phyloP scores from a whole-genome alignment of 2,888 invertebrate genomes.

The Boloria selene region DNA sequence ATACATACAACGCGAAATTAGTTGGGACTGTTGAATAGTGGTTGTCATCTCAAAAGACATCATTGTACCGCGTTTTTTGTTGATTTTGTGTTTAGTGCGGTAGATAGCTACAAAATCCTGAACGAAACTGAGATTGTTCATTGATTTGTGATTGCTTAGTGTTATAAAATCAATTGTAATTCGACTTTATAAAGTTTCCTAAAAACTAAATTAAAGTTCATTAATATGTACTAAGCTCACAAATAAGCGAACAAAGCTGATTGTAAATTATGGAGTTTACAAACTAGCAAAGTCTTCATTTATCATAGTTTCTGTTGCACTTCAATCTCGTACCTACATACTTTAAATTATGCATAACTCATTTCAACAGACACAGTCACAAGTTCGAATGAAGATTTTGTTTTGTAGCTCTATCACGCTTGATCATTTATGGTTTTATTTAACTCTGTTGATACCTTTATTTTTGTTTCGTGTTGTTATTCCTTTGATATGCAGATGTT shows the following conservation, averaged over 20 bases:
- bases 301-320: constrained; percentile 36
- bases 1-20: constrained; percentile 14
- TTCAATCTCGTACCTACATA: constrained; percentile 19
- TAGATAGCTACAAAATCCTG: constrained; percentile 63
- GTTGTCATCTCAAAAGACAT: constrained; percentile 28
- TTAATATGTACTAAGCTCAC: constrained; percentile 46
- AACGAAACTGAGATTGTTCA: constrained; percentile 77
- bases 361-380: constrained; percentile 8
- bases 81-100: constrained; percentile 47
- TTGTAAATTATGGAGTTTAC: constrained; percentile 68
- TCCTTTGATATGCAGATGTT: constrained; percentile 69
- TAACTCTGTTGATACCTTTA: constrained; percentile 71
- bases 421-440: constrained; percentile 73
- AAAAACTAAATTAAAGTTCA: background rate
- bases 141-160: constrained; percentile 60
- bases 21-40: constrained; percentile 23
- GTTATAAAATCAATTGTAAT: constrained; percentile 6
- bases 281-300: constrained; percentile 61
- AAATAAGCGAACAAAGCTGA: constrained; percentile 63
- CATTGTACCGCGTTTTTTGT: constrained; percentile 39
- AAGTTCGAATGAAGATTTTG: constrained; percentile 58
- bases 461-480: constrained; percentile 20
- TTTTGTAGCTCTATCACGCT: constrained; percentile 66
- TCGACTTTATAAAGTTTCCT: background rate
- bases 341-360: constrained; percentile 1